phyloP scores from a whole-genome alignment of 1,140 invertebrate species.

The Brachionus calyciflorus region DNA sequence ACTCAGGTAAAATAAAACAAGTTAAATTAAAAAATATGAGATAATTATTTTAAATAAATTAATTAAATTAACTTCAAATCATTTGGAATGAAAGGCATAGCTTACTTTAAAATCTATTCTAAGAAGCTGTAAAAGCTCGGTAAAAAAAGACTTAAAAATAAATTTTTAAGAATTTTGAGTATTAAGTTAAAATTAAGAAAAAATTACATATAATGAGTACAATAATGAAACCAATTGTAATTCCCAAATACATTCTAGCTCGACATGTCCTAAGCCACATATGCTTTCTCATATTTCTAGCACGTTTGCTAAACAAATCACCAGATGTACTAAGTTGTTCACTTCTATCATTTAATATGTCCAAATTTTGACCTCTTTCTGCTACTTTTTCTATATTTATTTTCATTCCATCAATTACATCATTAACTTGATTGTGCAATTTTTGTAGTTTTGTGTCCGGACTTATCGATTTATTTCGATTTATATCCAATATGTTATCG shows the following conservation, averaged over 20 bases:
- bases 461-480: background rate
- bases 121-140: background rate
- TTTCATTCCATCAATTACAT: conserved; percentile 44
- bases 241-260: conserved; percentile 15
- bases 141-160: conserved; percentile 32
- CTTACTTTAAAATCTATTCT: too few relatives aligned
- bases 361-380: conserved; percentile 37
- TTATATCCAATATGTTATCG: background rate
- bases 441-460: background rate
- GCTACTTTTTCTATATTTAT: conserved; percentile 44
- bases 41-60: too few relatives aligned
- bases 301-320: conserved; percentile 44
- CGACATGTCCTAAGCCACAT: conserved; percentile 33
- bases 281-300: conserved; percentile 7
- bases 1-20: too few relatives aligned
- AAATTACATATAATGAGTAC: conserved; percentile 29
- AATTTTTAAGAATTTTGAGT: background rate
- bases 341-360: conserved; percentile 10
- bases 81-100: background rate
- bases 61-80: too few relatives aligned
- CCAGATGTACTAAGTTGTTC: conserved; percentile 5
- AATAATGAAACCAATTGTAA: conserved; percentile 19
- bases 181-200: too few relatives aligned
- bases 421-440: conserved; percentile 29
- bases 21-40: background rate